Conservation (phyloP, 2,888 invertebrate genomes). For the Tipula unca region DNA sequence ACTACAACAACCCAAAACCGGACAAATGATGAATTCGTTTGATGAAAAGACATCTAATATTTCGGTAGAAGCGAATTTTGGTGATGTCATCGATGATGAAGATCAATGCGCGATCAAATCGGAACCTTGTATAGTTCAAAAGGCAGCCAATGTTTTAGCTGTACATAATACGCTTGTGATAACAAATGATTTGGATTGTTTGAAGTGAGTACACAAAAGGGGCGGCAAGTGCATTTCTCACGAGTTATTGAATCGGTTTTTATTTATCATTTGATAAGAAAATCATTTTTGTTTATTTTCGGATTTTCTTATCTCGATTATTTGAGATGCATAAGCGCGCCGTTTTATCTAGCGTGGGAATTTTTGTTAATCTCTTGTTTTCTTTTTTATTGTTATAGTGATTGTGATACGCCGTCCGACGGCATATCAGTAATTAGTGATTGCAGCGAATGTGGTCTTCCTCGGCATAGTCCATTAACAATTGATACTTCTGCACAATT, state of each 20-base stretch:
- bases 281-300: background rate
- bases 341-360: background rate
- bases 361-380: background rate
- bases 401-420: background rate
- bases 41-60: background rate
- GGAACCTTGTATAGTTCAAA: background rate
- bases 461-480: background rate
- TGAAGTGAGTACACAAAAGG: background rate
- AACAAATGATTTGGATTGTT: background rate
- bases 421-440: slow-evolving; percentile 14
- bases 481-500: background rate
- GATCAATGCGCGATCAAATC: background rate
- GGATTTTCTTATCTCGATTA: background rate
- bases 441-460: background rate
- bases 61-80: background rate
- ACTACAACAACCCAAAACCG: background rate
- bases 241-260: background rate
- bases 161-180: background rate
- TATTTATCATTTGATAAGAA: background rate
- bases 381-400: background rate
- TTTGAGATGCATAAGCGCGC: background rate
- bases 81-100: background rate
- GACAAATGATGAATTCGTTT: background rate
- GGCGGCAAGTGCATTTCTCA: background rate
- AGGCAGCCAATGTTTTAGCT: background rate